Evolutionary conservation across 2,113 vertebrate species (phyloP).

Genomic region (Misgurnus mizolepis): DNA sequence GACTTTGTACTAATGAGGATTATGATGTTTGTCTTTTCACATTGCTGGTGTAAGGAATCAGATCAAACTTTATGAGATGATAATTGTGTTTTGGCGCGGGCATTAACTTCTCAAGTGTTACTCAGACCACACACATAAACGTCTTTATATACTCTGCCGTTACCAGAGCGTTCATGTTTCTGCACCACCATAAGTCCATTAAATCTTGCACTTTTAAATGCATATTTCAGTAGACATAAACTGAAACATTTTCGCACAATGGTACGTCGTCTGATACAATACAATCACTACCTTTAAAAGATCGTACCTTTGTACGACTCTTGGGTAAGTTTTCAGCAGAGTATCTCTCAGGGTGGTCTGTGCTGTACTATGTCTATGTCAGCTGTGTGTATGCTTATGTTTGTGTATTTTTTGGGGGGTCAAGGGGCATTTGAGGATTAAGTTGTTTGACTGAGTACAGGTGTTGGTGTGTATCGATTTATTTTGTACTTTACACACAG

Average conservation of each 20-base stretch:
- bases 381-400: not conserved
- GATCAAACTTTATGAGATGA: constrained; percentile 8
- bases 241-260: too few species aligned
- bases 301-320: too few species aligned
- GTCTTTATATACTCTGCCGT: not conserved
- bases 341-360: constrained; percentile 21
- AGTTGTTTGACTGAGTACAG: constrained; percentile 32
- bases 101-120: constrained; percentile 1
- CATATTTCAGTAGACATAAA: too few species aligned
- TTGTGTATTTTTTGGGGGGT: not conserved
- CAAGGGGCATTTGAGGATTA: constrained; percentile 15
- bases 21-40: not conserved
- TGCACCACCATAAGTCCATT: too few species aligned
- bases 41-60: not conserved
- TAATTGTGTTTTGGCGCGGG: not conserved
- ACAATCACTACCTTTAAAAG: too few species aligned
- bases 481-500: not conserved
- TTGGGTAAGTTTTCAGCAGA: not conserved
- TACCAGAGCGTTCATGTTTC: not conserved
- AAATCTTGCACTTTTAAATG: too few species aligned
- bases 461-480: constrained; percentile 9
- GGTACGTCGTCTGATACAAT: too few species aligned
- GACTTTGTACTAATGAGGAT: not conserved
- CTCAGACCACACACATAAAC: not conserved
- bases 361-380: not conserved